Percentiles rank a stretch among this genome's conserved stretches.
Conservation (phyloP, 2,113 vertebrate genomes). For the Ginglymostoma cirratum region DNA sequence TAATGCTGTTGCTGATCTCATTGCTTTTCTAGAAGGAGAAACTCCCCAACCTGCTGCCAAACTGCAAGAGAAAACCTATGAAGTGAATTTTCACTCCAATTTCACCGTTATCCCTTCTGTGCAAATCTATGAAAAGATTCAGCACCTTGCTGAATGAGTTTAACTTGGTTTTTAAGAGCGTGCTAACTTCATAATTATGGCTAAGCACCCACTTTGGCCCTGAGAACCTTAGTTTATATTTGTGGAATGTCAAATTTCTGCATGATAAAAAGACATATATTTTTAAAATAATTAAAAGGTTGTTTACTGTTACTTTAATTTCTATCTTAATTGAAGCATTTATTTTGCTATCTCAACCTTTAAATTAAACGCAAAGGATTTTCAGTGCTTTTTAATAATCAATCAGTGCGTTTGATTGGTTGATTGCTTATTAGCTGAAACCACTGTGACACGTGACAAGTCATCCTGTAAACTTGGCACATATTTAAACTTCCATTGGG, state of each 20-base stretch:
- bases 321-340: not conserved
- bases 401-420: not conserved
- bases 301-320: not conserved
- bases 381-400: not conserved
- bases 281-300: not conserved
- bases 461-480: no score
- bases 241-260: not conserved
- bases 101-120: not conserved
- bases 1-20: not conserved
- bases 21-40: not conserved
- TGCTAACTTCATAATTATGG: not conserved
- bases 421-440: not conserved
- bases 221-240: not conserved
- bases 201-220: not conserved
- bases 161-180: not conserved
- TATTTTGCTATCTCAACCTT: not conserved
- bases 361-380: not conserved
- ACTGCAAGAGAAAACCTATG: not conserved
- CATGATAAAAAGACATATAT: not conserved
- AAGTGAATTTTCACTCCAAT: not conserved
- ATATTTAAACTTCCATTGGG: no score
- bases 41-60: no score
- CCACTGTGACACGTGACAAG: no score
- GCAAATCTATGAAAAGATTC: not conserved
- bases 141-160: not conserved